Conservation (phyloP, 2,113 vertebrate species). For the Platysternon megacephalum region DNA sequence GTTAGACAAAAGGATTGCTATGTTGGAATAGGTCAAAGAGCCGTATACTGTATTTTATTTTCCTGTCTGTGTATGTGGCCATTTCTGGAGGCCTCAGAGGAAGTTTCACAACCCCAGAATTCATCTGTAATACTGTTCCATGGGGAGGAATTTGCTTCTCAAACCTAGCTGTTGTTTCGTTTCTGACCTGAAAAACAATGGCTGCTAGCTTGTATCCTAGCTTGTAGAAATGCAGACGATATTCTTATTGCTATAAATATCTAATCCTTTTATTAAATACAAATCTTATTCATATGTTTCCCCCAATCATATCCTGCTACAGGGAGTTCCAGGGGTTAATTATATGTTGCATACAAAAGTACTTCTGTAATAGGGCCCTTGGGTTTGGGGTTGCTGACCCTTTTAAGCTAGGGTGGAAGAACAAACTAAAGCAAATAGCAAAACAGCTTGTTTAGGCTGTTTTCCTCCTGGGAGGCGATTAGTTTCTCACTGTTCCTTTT, state of each 20-base stretch:
- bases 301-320: conserved; percentile 57
- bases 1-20: background rate
- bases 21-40: background rate
- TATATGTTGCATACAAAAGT: conserved; percentile 43
- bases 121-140: background rate
- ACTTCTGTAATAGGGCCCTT: conserved; percentile 38
- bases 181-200: background rate
- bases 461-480: background rate
- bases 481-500: conserved; percentile 1
- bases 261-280: background rate
- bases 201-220: background rate
- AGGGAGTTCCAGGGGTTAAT: conserved; percentile 59
- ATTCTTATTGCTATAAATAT: background rate
- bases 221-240: background rate
- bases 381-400: conserved; percentile 29
- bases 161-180: background rate
- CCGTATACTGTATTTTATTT: background rate
- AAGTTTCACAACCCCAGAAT: background rate
- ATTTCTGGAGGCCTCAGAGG: background rate
- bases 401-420: conserved; percentile 45
- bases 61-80: background rate
- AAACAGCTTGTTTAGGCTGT: conserved; percentile 23
- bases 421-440: conserved; percentile 40
- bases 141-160: background rate
- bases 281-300: background rate